phyloP scores from a whole-genome alignment of 2,113 vertebrate genomes.

The Telmatochromis sp. region DNA sequence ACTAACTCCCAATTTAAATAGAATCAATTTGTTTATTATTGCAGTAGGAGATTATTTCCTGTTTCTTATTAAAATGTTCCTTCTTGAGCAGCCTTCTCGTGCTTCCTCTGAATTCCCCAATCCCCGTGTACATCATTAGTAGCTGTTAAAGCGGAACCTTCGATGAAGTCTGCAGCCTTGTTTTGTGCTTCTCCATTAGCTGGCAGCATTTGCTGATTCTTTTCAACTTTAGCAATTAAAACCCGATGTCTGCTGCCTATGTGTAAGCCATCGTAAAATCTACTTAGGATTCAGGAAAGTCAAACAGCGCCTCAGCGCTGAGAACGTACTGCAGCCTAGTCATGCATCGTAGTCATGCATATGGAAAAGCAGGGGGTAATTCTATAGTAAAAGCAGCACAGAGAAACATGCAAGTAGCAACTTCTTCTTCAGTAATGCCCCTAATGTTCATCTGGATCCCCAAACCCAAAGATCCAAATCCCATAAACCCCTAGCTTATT shows the following conservation, averaged over 20 bases:
- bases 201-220: background rate
- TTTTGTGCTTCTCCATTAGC: background rate
- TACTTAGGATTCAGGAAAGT: background rate
- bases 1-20: background rate
- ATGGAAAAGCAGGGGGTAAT: background rate
- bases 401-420: slow-evolving; percentile 52
- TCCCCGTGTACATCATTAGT: background rate
- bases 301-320: background rate
- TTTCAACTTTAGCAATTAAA: background rate
- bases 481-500: slow-evolving; percentile 34
- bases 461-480: background rate
- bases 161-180: background rate
- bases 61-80: slow-evolving; percentile 11
- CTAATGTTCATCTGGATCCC: background rate
- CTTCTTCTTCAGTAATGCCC: background rate
- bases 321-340: background rate
- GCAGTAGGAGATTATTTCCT: background rate
- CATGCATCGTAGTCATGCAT: slow-evolving; percentile 52
- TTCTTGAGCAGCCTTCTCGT: background rate
- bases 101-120: background rate
- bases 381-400: slow-evolving; percentile 23
- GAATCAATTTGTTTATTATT: background rate
- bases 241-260: background rate
- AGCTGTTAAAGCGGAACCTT: background rate
- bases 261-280: background rate